phyloP scores from a whole-genome alignment of 37 sponge, comb jelly and placozoan species.

The Mnemiopsis leidyi region DNA sequence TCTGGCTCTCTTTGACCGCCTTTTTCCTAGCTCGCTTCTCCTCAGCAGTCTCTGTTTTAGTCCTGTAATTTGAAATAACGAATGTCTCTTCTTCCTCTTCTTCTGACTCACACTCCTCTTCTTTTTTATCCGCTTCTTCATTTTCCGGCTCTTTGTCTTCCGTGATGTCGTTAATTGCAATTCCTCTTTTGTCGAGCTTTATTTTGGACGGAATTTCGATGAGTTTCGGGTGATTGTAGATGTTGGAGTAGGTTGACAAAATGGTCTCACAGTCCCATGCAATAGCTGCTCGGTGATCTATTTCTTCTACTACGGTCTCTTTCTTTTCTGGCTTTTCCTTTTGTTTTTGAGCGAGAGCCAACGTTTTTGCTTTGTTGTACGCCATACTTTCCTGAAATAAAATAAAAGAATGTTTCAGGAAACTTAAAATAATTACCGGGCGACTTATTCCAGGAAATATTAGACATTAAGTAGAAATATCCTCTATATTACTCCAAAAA shows the following conservation, averaged over 20 bases:
- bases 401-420: no score
- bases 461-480: no score
- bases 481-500: no score
- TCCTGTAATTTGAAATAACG: conserved; percentile 65
- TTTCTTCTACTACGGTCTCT: conserved; percentile 64
- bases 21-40: conserved; percentile 81
- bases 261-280: conserved; percentile 90
- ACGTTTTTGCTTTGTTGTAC: not conserved
- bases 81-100: not conserved
- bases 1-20: conserved; percentile 79
- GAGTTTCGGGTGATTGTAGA: conserved; percentile 85
- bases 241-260: conserved; percentile 81
- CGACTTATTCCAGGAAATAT: no score
- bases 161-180: not conserved
- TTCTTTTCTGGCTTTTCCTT: conserved; percentile 27
- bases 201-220: conserved; percentile 69
- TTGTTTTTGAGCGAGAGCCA: conserved; percentile 19
- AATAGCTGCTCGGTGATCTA: conserved; percentile 5
- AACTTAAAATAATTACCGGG: no score
- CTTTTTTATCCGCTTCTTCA: not conserved
- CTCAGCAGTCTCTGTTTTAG: conserved; percentile 75
- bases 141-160: not conserved
- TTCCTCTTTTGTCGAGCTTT: conserved; percentile 33
- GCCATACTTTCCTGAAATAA: not conserved
- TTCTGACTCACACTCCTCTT: conserved; percentile 59